Conservation (phyloP, 2,888 invertebrate species). For the Trissolcus brochymenae region DNA sequence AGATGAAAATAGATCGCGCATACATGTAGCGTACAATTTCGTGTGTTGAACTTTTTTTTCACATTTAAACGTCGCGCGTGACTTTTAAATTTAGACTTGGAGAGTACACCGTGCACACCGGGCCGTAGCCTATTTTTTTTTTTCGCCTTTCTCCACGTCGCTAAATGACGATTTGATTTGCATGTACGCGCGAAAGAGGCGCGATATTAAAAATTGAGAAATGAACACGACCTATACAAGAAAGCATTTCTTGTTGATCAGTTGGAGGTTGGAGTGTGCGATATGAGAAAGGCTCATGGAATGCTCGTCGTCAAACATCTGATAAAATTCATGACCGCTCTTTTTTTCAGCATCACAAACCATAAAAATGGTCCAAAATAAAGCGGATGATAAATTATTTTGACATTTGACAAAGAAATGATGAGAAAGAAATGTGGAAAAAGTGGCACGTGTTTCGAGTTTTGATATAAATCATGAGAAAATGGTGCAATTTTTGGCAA, state of each 20-base stretch:
- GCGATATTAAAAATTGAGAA: not conserved
- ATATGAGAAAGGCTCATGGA: not conserved
- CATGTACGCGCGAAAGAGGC: conserved; percentile 13
- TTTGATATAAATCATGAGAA: not conserved
- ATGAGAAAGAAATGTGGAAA: too few relatives aligned
- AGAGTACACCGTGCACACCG: not conserved
- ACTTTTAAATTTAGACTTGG: conserved; percentile 25
- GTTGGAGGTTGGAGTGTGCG: not conserved
- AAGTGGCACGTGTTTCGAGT: not conserved
- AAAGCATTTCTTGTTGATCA: conserved; percentile 20
- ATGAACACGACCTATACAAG: conserved; percentile 27
- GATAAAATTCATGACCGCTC: too few relatives aligned
- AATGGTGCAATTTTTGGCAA: not conserved
- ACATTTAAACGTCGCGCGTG: conserved; percentile 20
- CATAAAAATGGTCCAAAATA: too few relatives aligned
- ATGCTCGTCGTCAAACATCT: too few relatives aligned
- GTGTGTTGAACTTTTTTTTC: conserved; percentile 6
- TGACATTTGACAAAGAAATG: too few relatives aligned
- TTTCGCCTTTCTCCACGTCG: conserved; percentile 1
- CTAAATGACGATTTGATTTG: not conserved
- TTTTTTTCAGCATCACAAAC: too few relatives aligned
- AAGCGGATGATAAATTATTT: too few relatives aligned
- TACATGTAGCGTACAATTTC: conserved; percentile 8
- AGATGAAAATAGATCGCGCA: conserved; percentile 13
- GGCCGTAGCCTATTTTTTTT: not conserved